Conservation (phyloP, 2,888 invertebrate species). For the Drosophila putrida region DNA sequence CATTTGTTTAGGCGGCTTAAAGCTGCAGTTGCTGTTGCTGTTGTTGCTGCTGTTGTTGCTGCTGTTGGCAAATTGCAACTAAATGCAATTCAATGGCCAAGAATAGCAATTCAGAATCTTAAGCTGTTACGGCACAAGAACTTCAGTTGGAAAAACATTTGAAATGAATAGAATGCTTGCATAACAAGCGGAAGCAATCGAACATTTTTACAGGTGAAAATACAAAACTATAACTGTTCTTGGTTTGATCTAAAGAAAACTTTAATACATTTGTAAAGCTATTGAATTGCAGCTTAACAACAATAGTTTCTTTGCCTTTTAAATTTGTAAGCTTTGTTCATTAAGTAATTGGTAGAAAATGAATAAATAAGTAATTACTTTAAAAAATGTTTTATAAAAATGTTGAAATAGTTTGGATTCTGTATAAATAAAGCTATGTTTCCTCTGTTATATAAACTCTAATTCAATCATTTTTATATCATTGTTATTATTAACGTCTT, state of each 20-base stretch:
- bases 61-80: constrained; percentile 34
- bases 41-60: not conserved
- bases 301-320: too few relatives aligned
- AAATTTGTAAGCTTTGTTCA: too few relatives aligned
- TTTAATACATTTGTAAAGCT: too few relatives aligned
- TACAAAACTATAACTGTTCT: not conserved
- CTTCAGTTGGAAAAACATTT: constrained; percentile 24
- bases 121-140: constrained; percentile 44
- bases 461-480: too few relatives aligned
- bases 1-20: constrained; percentile 63
- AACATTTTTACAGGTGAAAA: constrained; percentile 7
- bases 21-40: constrained; percentile 12
- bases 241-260: not conserved
- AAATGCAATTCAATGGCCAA: constrained; percentile 54
- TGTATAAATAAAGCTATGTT: too few relatives aligned
- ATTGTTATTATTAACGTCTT: too few relatives aligned
- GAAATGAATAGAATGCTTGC: constrained; percentile 36
- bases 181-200: constrained; percentile 30
- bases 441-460: too few relatives aligned
- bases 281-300: not conserved
- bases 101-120: constrained; percentile 32
- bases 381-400: too few relatives aligned
- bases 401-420: too few relatives aligned
- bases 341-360: too few relatives aligned
- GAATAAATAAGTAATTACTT: too few relatives aligned